phyloP scores from a whole-genome alignment of 2,113 vertebrate genomes.

The Sisor rabdophorus region DNA sequence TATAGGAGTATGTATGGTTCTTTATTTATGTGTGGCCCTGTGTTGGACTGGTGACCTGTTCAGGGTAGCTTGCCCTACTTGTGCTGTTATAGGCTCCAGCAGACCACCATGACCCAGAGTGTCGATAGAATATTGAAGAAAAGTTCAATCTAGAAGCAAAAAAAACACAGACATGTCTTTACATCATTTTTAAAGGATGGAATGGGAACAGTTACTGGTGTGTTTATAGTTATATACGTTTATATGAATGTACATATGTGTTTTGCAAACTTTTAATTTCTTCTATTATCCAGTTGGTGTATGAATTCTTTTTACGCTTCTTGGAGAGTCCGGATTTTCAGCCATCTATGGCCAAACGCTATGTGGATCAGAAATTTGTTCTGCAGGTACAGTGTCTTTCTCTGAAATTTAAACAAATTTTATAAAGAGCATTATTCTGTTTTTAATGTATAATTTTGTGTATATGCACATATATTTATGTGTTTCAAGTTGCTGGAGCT shows the following conservation, averaged over 20 bases:
- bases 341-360: slow-evolving; percentile 88
- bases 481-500: slow-evolving; percentile 79
- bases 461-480: neutral
- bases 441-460: no score
- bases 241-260: no score
- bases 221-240: neutral
- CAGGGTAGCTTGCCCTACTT: no score
- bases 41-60: no score
- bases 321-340: slow-evolving; percentile 92
- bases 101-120: no score
- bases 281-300: slow-evolving; percentile 76
- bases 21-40: no score
- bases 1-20: no score
- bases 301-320: slow-evolving; percentile 91
- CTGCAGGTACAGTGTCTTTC: slow-evolving; percentile 72
- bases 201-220: neutral
- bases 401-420: neutral
- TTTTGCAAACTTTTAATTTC: slow-evolving; percentile 21
- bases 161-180: neutral
- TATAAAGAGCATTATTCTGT: neutral
- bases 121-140: neutral
- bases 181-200: neutral
- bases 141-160: neutral
- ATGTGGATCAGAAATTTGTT: slow-evolving; percentile 92
- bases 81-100: no score